Conservation (phyloP, 64 coral and sea anemone species). For the Porites australiensis region DNA sequence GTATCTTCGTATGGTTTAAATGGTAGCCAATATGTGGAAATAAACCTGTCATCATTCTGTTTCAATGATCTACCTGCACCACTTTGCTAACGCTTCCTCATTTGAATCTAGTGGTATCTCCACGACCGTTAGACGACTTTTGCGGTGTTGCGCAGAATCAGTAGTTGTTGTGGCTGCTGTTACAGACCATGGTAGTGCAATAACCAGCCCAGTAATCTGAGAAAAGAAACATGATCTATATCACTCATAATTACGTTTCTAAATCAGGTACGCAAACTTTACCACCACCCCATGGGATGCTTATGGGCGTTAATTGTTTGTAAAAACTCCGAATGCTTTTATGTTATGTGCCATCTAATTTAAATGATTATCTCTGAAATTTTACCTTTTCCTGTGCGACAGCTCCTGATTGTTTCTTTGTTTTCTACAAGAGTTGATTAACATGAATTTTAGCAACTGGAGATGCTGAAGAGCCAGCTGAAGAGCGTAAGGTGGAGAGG, state of each 20-base stretch:
- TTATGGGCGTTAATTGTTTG: too few species aligned
- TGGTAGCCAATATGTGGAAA: not conserved
- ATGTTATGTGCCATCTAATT: not conserved
- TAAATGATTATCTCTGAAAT: not conserved
- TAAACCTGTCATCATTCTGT: not conserved
- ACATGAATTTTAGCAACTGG: too few species aligned
- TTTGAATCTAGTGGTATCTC: slow-evolving; percentile 26
- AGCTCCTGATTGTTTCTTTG: not conserved
- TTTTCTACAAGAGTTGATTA: slow-evolving; percentile 8
- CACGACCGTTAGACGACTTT: slow-evolving; percentile 8
- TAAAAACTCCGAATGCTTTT: too few species aligned
- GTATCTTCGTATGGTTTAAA: not conserved
- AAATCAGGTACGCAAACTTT: too few species aligned
- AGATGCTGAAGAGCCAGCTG: too few species aligned
- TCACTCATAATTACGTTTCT: too few species aligned
- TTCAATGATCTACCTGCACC: slow-evolving; percentile 13
- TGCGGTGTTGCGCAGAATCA: not conserved
- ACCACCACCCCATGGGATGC: too few species aligned
- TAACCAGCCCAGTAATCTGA: not conserved
- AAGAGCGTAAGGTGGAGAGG: too few species aligned
- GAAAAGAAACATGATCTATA: not conserved
- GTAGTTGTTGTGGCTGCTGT: not conserved
- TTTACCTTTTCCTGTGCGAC: not conserved
- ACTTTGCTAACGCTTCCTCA: not conserved
- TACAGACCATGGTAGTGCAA: slow-evolving; percentile 49